phyloP scores from a whole-genome alignment of 2,113 vertebrate species.

The Emydura subglobosa region DNA sequence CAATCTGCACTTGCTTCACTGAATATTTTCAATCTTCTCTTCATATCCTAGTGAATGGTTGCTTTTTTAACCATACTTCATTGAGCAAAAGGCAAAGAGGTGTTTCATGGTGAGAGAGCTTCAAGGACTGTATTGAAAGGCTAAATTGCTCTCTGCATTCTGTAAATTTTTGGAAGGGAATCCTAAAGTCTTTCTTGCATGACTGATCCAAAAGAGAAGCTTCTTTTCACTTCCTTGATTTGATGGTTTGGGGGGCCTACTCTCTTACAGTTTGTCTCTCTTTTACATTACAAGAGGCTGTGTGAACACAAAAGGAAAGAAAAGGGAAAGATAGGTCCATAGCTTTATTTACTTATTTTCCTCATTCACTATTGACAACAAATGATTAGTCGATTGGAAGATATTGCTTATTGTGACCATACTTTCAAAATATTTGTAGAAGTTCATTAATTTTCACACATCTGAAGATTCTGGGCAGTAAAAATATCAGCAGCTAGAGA shows the following conservation, averaged over 20 bases:
- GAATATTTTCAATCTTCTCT: neutral
- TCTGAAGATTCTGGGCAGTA: fast-evolving
- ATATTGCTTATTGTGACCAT: neutral
- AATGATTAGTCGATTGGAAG: neutral
- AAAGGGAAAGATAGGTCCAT: neutral
- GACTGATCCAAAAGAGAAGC: neutral
- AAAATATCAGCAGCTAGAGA: neutral
- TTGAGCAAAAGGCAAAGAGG: neutral
- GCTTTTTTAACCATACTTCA: fast-evolving
- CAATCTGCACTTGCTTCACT: fast-evolving
- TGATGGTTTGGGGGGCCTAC: too few relatives aligned
- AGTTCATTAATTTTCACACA: fast-evolving
- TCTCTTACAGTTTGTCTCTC: neutral
- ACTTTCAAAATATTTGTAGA: neutral
- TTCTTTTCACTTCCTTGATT: constrained; percentile 15
- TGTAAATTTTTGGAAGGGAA: neutral
- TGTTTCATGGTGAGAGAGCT: neutral
- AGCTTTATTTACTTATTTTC: neutral
- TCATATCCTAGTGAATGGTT: neutral
- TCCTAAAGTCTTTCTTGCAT: constrained; percentile 4
- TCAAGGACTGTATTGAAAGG: neutral
- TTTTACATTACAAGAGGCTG: neutral
- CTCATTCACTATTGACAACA: neutral
- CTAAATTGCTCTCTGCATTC: neutral
- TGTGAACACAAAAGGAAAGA: neutral